These are phyloP conservation scores for Thunnus albacares DNA, from an alignment of 2,797 vertebrate genomes.

Conservation along the genomic window DNA sequence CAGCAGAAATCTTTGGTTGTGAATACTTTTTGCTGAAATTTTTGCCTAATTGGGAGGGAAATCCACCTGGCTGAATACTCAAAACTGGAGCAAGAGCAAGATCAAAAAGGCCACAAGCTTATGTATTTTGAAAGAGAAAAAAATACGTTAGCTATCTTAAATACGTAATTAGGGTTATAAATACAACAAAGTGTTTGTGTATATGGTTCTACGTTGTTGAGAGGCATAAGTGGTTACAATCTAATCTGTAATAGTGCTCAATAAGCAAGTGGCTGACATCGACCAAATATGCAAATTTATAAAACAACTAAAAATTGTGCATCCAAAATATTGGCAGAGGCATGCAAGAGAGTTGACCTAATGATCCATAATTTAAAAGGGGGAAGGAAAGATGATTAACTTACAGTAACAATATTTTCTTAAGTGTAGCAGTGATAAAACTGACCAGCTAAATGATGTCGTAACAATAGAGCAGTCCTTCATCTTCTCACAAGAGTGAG, in stretches of 20 bases:
- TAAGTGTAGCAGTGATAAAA: constrained; percentile 53
- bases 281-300: constrained; percentile 51
- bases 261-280: constrained; percentile 40
- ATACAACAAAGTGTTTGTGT: constrained; percentile 40
- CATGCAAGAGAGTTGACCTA: constrained; percentile 73
- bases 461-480: constrained; percentile 62
- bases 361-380: constrained; percentile 61
- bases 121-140: constrained; percentile 45
- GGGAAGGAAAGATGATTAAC: constrained; percentile 45
- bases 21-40: constrained; percentile 29
- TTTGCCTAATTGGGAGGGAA: constrained; percentile 56
- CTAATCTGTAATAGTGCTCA: constrained; percentile 56
- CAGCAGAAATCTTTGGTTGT: constrained; percentile 71
- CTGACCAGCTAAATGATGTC: constrained; percentile 50
- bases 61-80: constrained; percentile 37
- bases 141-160: constrained; percentile 51
- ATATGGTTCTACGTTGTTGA: constrained; percentile 39
- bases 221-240: constrained; percentile 81
- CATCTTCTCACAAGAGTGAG: constrained; percentile 48
- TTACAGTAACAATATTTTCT: constrained; percentile 79
- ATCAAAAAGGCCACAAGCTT: constrained; percentile 79
- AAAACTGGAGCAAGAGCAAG: constrained; percentile 48
- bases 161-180: constrained; percentile 40
- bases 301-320: constrained; percentile 61
- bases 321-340: constrained; percentile 65